Evolutionary conservation across 1,140 invertebrate genomes (phyloP), one percentile per base, ranked within the genome.

Genomic region (Notospermus geniculatus): DNA sequence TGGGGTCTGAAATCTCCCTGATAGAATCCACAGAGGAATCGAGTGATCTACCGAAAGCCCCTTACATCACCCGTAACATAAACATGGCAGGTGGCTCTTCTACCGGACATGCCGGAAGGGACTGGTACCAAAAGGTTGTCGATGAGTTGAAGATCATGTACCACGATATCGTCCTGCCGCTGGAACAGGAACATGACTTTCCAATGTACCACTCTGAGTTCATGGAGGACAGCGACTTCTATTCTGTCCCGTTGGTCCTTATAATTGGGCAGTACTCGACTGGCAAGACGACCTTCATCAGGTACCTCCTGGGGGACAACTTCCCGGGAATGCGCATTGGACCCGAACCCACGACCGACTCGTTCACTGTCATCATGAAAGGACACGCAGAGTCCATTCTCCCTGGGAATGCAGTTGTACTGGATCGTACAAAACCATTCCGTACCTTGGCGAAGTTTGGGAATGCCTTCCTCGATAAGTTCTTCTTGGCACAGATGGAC

Each of bases 221-320:
- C 69, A 92, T 64, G 9, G 93, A 98, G 76, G 96, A 99, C 81
- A 91, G 95, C 0, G 97, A 99, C 81, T 99, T 99, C 78, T 94
- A 98, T 84, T 94, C 95, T 0, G 98, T 98, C 76, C 97, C 97
- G 0, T 97, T 98, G 94, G 96, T 98, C 59, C 80, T 98, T 39
- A 83, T 99, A 0, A 93, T 99, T 46, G 97, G 97, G 0, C 95
- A 98, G 78, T 99, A 99, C 81, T 98, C 96, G 0, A 98, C 95
- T 1, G 97, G 96, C 64, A 99, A 99, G 85, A 98, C 96, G 0
- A 98, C 95, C 0, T 98, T 98, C 75, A 99, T 99, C 63, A 90
- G 93, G 66, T 82, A 81, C 67, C 59, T 82, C 5, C 62, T 83
- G 23, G 77, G 82, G 53, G 66, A 74, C 54, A 79, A 82, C 60